Evolutionary conservation across 2,888 invertebrate species (phyloP).

Genomic region (Gnatocerus cornutus): DNA sequence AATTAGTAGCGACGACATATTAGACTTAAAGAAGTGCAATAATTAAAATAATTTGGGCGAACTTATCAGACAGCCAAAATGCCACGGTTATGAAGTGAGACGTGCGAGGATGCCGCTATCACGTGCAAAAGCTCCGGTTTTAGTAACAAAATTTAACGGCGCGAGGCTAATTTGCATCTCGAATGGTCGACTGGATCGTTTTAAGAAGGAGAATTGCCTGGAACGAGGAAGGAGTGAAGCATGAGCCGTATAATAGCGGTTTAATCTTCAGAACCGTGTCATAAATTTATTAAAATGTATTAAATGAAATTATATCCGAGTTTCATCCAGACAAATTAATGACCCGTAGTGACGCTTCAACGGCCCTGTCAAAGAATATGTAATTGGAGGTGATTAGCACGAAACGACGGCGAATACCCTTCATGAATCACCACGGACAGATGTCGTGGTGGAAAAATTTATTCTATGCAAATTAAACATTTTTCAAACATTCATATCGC

Average conservation of each 20-base stretch:
- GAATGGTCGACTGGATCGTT: conserved; percentile 65
- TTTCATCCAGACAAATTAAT: conserved; percentile 50
- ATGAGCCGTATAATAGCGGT: conserved; percentile 69
- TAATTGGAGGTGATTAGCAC: conserved; percentile 39
- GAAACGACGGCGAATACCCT: conserved; percentile 11
- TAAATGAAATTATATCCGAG: conserved; percentile 68
- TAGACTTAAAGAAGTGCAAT: conserved; percentile 56
- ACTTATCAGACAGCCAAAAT: conserved; percentile 53
- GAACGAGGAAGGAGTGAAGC: conserved; percentile 65
- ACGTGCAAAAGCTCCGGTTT: conserved; percentile 64
- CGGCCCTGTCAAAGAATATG: conserved; percentile 36
- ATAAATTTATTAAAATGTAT: conserved; percentile 71
- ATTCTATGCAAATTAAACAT: conserved; percentile 23
- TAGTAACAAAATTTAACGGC: conserved; percentile 68
- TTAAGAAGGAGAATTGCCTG: conserved; percentile 65
- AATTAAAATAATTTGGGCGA: conserved; percentile 56
- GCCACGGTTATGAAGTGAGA: conserved; percentile 60
- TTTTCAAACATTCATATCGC: conserved; percentile 11
- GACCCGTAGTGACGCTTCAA: conserved; percentile 40
- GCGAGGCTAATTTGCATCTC: conserved; percentile 68
- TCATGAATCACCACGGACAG: conserved; percentile 15
- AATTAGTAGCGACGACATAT: conserved; percentile 43
- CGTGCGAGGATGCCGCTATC: conserved; percentile 61
- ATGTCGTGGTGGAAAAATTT: conserved; percentile 4
- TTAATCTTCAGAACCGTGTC: conserved; percentile 67